A percentile compares a stretch with the other conserved stretches of the same genome.
phyloP scores from a whole-genome alignment of 2,113 vertebrate genomes.

The Grallaria varia region DNA sequence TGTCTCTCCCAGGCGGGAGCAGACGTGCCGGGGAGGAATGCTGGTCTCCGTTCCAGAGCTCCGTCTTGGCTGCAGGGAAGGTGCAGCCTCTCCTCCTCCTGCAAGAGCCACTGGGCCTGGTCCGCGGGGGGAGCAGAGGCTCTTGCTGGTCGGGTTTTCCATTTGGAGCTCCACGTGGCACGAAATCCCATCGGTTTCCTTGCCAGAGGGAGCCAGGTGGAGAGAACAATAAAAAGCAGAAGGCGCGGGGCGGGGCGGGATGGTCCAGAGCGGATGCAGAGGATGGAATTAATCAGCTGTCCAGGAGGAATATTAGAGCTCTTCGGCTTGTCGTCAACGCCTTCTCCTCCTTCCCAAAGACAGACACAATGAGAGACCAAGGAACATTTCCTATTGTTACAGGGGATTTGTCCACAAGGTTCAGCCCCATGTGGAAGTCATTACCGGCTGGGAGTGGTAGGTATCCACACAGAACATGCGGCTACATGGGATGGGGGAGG shows the following conservation, averaged over 20 bases:
- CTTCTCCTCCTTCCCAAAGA: constrained; percentile 66
- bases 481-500: constrained; percentile 45
- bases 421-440: constrained; percentile 69
- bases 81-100: constrained; percentile 45
- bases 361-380: constrained; percentile 66
- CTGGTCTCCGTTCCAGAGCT: not conserved
- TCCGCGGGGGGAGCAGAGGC: not conserved
- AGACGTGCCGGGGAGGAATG: constrained; percentile 50
- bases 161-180: constrained; percentile 43
- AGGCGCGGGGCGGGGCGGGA: constrained; percentile 29
- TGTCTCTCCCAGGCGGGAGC: constrained; percentile 5
- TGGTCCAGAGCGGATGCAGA: constrained; percentile 52
- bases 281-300: constrained; percentile 69
- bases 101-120: constrained; percentile 37
- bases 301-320: constrained; percentile 60
- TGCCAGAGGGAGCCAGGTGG: constrained; percentile 62
- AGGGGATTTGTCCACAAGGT: constrained; percentile 57
- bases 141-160: constrained; percentile 30
- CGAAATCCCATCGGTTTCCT: not conserved
- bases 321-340: constrained; percentile 61
- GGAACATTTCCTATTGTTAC: constrained; percentile 64
- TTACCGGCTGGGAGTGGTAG: constrained; percentile 67
- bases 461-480: constrained; percentile 34
- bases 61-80: constrained; percentile 27
- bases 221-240: constrained; percentile 63